Evolutionary conservation across 2,888 invertebrate species (phyloP).

Genomic region (Xanthostigma xanthostigma): DNA sequence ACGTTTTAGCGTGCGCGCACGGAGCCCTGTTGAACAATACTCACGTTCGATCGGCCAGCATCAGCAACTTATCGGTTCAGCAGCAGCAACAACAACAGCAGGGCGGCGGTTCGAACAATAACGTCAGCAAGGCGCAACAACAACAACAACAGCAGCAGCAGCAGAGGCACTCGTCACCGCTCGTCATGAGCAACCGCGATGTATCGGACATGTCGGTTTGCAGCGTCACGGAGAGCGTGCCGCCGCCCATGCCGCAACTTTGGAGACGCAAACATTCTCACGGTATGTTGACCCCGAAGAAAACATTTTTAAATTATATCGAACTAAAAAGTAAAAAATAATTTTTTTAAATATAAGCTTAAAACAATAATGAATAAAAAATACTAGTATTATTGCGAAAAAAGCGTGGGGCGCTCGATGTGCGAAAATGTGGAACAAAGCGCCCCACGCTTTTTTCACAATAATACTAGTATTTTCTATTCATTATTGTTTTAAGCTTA

Average conservation of each 20-base stretch:
- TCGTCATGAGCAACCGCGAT: not conserved
- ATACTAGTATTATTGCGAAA: too few relatives aligned
- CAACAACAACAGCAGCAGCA: not conserved
- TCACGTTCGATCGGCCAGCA: slow-evolving; percentile 7
- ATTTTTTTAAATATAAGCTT: too few relatives aligned
- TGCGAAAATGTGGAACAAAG: too few relatives aligned
- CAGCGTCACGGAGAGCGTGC: not conserved
- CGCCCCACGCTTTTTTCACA: too few relatives aligned
- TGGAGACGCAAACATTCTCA: slow-evolving; percentile 12
- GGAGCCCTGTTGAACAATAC: too few relatives aligned
- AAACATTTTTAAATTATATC: not conserved
- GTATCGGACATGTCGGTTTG: not conserved
- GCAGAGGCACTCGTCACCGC: not conserved
- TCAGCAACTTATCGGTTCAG: slow-evolving; percentile 1
- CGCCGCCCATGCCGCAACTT: slow-evolving; percentile 7
- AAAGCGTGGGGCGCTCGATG: too few relatives aligned
- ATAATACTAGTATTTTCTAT: too few relatives aligned
- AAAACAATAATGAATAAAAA: too few relatives aligned
- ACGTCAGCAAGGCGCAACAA: not conserved
- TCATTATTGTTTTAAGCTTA: too few relatives aligned
- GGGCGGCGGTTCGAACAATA: not conserved
- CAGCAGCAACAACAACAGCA: not conserved
- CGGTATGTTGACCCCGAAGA: not conserved
- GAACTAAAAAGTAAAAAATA: too few relatives aligned
- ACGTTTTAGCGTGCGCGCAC: too few relatives aligned